phyloP scores from a whole-genome alignment of 2,797 vertebrate genomes.

The Chaetodon trifasciatus region DNA sequence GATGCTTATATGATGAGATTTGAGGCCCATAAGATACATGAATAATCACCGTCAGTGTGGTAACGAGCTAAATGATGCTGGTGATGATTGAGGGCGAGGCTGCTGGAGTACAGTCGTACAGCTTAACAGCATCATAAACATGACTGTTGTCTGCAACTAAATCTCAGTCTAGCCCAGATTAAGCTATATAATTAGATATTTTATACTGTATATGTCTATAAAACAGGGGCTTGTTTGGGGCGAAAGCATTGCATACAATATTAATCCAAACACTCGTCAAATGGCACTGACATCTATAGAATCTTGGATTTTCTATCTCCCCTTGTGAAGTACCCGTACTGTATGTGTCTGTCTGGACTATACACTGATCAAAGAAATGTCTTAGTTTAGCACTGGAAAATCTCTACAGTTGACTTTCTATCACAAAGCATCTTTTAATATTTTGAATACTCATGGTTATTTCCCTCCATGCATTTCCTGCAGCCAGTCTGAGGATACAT shows the following conservation, averaged over 20 bases:
- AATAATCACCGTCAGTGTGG: not conserved
- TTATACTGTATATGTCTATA: not conserved
- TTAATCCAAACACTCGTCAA: not conserved
- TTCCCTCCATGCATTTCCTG: slow-evolving; percentile 2
- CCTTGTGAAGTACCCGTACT: too few relatives aligned
- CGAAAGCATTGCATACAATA: not conserved
- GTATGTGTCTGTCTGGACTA: too few relatives aligned
- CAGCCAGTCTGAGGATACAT: not conserved
- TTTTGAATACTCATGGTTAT: not conserved
- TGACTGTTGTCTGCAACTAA: not conserved
- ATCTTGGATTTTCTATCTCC: too few relatives aligned
- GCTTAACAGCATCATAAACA: not conserved
- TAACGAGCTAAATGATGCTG: not conserved
- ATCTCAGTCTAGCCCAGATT: not conserved
- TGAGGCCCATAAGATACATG: not conserved
- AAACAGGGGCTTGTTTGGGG: not conserved
- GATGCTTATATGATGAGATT: not conserved
- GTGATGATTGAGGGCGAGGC: too few relatives aligned
- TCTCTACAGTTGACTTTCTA: too few relatives aligned
- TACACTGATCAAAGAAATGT: too few relatives aligned
- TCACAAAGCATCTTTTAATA: too few relatives aligned
- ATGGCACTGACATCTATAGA: too few relatives aligned
- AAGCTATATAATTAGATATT: not conserved
- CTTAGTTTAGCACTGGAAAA: too few relatives aligned
- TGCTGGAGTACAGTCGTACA: too few relatives aligned